A percentile compares a stretch with the other conserved stretches of the same genome.
phyloP scores from a whole-genome alignment of 2,113 vertebrate species.

The Neogobius melanostomus region DNA sequence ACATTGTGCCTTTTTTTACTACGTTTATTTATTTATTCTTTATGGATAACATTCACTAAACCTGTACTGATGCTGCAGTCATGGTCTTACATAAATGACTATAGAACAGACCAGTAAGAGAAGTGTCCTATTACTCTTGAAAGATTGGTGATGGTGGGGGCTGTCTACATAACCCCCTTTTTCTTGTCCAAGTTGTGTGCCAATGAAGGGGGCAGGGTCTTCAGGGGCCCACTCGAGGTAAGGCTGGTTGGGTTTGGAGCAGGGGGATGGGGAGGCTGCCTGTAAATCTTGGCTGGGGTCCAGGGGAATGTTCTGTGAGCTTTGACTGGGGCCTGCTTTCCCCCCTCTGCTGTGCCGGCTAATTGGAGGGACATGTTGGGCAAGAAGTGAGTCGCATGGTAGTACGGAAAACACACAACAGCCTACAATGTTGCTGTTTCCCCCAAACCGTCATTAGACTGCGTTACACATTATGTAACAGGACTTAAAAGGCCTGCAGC shows the following conservation, averaged over 20 bases:
- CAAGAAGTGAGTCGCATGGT: constrained; percentile 43
- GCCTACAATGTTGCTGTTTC: constrained; percentile 44
- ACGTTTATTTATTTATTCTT: too few species aligned
- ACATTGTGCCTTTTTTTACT: too few species aligned
- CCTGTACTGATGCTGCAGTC: not conserved
- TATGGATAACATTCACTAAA: too few species aligned
- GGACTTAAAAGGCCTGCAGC: constrained; percentile 25
- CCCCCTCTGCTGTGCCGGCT: constrained; percentile 46
- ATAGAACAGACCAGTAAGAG: not conserved
- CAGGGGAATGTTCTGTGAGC: constrained; percentile 71
- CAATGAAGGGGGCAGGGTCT: constrained; percentile 39
- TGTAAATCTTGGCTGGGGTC: constrained; percentile 68
- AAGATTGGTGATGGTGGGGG: not conserved
- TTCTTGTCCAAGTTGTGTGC: constrained; percentile 36
- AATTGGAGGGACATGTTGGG: constrained; percentile 57
- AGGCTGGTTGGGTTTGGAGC: constrained; percentile 32
- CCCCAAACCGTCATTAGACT: constrained; percentile 35
- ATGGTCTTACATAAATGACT: not conserved
- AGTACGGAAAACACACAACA: constrained; percentile 29
- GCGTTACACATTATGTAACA: constrained; percentile 49
- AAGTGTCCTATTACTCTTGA: constrained; percentile 7
- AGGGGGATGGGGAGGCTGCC: constrained; percentile 52
- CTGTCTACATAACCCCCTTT: constrained; percentile 18
- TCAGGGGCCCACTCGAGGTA: constrained; percentile 56
- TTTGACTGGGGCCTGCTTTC: constrained; percentile 44